Base-by-base conservation (phyloP, 1,140 invertebrate genomes). In the Epicauta chinensis region DNA sequence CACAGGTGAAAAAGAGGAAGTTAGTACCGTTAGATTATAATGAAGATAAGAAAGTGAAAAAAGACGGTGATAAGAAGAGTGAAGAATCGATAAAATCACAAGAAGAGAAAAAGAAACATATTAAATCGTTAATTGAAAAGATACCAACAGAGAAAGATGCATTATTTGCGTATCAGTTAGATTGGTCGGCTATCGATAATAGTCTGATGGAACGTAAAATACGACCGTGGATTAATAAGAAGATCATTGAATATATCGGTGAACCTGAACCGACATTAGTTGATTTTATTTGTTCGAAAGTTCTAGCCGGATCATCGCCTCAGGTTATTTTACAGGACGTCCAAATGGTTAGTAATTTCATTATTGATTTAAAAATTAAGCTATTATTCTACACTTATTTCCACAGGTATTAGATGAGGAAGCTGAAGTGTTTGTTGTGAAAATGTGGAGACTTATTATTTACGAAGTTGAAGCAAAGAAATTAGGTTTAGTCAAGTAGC, bases 391-490 rank as follows among this genome's bases (percentile, higher is more conserved):
- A 32, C 16, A 2, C 39, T 58, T 51, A 64, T 62, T 79, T 76
- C 13, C 68, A n/a, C n/a, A 96, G 93, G 92, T 98, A 60, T 77
- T 99, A 60, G 97, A 98, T 73, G 96, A 99, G 72, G 97, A 99
- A 76, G 96, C 97, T 5, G 96, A 99, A 80, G 93, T 98, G 43
- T 99, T 99, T 80, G 94, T 98, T 61, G 93, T 98, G 32, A 99
- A 99, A 83, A 96, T 99, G 92, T 99, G 96, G 97, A 82, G 97
- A 65, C 80, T 99, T 70, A 79, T 99, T 47, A 97, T 99, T 63
- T 99, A 98, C 74, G 96, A 98, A 82, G 93, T 97, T 60, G 95
- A 98, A 82, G 93, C 95, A 36, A 98, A 98, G 73, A 97, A 97
- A 72, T 78, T 87, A 71, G 88, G 86, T 51, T 76, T 89, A 72